phyloP scores from a whole-genome alignment of 2,113 vertebrate species.

The Dendropsophus ebraccatus region DNA sequence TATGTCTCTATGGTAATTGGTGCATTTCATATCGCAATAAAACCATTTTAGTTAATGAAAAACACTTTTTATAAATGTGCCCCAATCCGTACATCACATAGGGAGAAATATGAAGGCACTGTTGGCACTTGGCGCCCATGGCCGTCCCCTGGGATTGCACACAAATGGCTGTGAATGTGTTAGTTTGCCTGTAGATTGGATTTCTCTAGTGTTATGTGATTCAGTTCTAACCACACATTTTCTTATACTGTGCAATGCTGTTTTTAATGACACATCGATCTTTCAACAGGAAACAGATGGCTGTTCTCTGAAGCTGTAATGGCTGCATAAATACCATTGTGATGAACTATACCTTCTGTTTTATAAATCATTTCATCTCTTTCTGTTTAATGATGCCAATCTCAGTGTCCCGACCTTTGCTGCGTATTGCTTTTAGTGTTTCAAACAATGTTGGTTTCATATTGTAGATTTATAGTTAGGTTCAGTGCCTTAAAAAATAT shows the following conservation, averaged over 20 bases:
- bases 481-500: not conserved
- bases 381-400: not conserved
- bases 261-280: conserved; percentile 27
- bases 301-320: conserved; percentile 23
- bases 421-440: not conserved
- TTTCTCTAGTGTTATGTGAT: conserved; percentile 24
- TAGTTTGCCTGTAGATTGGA: conserved; percentile 6
- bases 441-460: not conserved
- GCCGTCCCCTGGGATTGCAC: not conserved
- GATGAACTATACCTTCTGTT: conserved; percentile 20
- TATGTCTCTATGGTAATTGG: not conserved
- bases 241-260: conserved; percentile 3
- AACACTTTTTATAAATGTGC: not conserved
- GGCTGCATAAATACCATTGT: conserved; percentile 26
- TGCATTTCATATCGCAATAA: not conserved
- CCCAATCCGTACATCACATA: not conserved
- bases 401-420: not conserved
- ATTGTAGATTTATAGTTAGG: not conserved
- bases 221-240: conserved; percentile 33
- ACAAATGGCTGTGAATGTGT: not conserved
- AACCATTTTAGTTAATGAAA: too few species aligned
- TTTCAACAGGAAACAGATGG: conserved; percentile 44
- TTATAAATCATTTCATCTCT: conserved; percentile 6
- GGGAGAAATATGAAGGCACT: not conserved
- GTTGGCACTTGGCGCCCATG: conserved; percentile 8